A percentile compares a stretch with the other conserved stretches of the same genome.
These are phyloP conservation scores for Tringa solitaria DNA, from an alignment of 2,113 vertebrate species.

Conservation along the genomic window DNA sequence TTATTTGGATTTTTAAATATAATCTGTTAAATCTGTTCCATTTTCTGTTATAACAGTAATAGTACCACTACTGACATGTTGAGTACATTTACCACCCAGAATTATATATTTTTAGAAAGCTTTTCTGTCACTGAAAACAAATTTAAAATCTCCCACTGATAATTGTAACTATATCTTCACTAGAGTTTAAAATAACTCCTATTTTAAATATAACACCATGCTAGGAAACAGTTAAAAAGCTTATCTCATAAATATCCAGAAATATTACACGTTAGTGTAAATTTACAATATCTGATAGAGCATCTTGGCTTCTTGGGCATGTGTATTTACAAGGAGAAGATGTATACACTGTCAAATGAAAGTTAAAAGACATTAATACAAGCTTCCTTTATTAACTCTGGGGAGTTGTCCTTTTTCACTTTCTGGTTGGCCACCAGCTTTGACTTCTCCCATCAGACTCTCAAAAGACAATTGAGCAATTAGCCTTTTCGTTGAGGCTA, in stretches of 20 bases:
- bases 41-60: background rate
- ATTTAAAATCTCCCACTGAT: background rate
- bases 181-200: background rate
- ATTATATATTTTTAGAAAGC: background rate
- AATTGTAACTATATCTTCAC: background rate
- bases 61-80: background rate
- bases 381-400: background rate
- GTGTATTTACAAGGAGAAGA: background rate
- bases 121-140: background rate
- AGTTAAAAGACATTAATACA: background rate
- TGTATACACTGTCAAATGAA: background rate
- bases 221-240: background rate
- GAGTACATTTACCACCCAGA: background rate
- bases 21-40: background rate
- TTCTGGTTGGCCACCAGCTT: background rate
- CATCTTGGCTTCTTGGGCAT: background rate
- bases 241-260: background rate
- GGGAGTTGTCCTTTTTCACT: background rate
- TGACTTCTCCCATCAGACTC: background rate
- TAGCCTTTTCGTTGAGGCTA: conserved; percentile 48
- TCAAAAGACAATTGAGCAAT: conserved; percentile 38
- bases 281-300: background rate
- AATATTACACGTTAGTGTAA: background rate
- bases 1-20: background rate
- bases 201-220: background rate